A percentile compares a stretch with the other conserved stretches of the same genome.
Evolutionary conservation across 2,888 invertebrate species (phyloP).

Genomic region (Rotaria magnacalcarata): DNA sequence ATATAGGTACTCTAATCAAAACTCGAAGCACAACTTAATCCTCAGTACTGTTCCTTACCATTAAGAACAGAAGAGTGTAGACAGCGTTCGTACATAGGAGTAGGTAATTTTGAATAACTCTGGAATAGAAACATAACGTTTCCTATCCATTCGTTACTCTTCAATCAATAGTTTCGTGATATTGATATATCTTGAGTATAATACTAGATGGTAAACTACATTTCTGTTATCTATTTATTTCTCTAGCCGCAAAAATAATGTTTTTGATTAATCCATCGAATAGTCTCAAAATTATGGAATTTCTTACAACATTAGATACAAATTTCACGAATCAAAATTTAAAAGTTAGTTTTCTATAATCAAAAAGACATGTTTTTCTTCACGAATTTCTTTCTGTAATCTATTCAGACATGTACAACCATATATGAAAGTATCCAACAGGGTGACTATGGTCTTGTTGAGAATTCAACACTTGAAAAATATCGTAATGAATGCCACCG

Average conservation of each 20-base stretch:
- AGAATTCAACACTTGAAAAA: not conserved
- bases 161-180: too few relatives aligned
- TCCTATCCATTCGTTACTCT: too few relatives aligned
- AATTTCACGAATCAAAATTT: conserved; percentile 5
- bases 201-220: too few relatives aligned
- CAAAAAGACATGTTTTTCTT: not conserved
- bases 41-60: too few relatives aligned
- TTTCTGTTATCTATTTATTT: not conserved
- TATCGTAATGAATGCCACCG: conserved; percentile 17
- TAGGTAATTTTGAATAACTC: too few relatives aligned
- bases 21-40: too few relatives aligned
- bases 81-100: too few relatives aligned
- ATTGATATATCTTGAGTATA: too few relatives aligned
- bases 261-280: not conserved
- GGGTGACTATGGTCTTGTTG: not conserved
- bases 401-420: not conserved
- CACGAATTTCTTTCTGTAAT: not conserved
- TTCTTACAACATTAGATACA: conserved; percentile 13
- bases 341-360: not conserved
- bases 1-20: too few relatives aligned
- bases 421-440: conserved; percentile 1
- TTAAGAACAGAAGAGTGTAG: too few relatives aligned
- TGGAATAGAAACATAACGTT: too few relatives aligned
- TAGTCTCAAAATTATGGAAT: not conserved
- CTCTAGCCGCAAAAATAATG: not conserved